phyloP scores from a whole-genome alignment of 2,888 invertebrate species.

The Euclidia mi region DNA sequence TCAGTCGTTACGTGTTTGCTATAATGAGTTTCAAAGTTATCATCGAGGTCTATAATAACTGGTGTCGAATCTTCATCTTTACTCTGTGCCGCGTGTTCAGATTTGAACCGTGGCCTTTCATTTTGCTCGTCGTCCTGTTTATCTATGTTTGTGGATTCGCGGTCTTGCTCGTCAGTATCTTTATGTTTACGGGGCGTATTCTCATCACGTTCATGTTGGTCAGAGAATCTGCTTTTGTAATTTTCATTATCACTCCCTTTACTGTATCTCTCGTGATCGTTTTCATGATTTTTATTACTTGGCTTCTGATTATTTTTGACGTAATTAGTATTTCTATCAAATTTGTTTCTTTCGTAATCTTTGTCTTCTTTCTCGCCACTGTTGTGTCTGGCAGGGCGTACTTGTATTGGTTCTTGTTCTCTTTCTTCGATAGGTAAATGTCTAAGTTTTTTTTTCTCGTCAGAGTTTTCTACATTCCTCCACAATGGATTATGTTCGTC shows the following conservation, averaged over 20 bases:
- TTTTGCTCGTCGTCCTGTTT: not conserved
- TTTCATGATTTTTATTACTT: not conserved
- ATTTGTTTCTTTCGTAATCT: not conserved
- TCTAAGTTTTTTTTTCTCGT: not conserved
- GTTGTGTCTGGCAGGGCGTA: too few species aligned
- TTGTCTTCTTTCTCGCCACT: slow-evolving; percentile 5
- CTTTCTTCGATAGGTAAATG: not conserved
- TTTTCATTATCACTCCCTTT: not conserved
- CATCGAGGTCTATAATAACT: not conserved
- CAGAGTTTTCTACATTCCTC: slow-evolving; percentile 4
- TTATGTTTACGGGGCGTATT: not conserved
- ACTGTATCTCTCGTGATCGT: not conserved
- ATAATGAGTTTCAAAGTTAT: not conserved
- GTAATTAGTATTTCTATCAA: not conserved
- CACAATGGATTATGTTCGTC: not conserved
- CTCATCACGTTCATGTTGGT: not conserved
- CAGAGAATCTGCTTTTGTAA: not conserved
- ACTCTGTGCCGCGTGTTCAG: not conserved
- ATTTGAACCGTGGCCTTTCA: slow-evolving; percentile 1
- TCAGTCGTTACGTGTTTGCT: not conserved
- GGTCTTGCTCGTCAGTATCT: not conserved
- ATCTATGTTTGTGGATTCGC: not conserved
- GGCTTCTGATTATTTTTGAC: not conserved
- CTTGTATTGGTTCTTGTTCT: not conserved
- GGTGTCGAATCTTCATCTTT: not conserved